Evolutionary conservation across 2,888 invertebrate genomes (phyloP), one percentile per base, ranked within the genome.

Genomic region (Perizoma affinitatum): DNA sequence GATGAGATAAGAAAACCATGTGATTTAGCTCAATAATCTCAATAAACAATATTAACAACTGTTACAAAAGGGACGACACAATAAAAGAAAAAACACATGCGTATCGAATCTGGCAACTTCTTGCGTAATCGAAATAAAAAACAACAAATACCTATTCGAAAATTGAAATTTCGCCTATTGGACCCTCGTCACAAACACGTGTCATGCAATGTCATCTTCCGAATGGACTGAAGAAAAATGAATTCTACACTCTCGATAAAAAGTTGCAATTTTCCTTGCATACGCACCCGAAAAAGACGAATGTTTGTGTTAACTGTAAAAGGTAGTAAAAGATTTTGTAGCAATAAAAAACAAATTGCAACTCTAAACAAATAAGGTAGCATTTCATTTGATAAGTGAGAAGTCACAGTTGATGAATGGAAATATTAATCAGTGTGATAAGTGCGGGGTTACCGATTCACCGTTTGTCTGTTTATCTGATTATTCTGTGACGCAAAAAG

Each of bases 81-180:
- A 60, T 53, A 56, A 48, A 61, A 61, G 64, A 69, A 66, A n/a
- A 71, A 72, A 80, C 85, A 85, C 78, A 84, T 85, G 86, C 75
- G 84, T 79, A 65, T 66, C 82, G 65, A 85, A 85, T 84, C 76
- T 55, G 64, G 61, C 63, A 55, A 48, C 54, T 50, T 65, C 65
- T 75, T 74, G 64, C 61, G 58, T 64, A 67, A 79, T 80, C 43
- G 79, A 75, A 82, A 80, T 82, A 79, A 75, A 76, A 67, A 75
- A 78, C 48, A 61, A 57, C 61, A 79, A 78, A 80, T 75, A 22
- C 22, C 22, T 22, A 76, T 74, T 73, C 76, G 75, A 80, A 82
- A 83, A 83, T 81, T 82, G 79, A 82, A 81, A 83, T 77, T 73
- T 75, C 73, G 70, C 67, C 78, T 75, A 82, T 82, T 80, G 78